A percentile compares a stretch with the other conserved stretches of the same genome.
These are phyloP conservation scores for Melinaea menophilus DNA, from an alignment of 2,888 invertebrate species.

Conservation along the genomic window DNA sequence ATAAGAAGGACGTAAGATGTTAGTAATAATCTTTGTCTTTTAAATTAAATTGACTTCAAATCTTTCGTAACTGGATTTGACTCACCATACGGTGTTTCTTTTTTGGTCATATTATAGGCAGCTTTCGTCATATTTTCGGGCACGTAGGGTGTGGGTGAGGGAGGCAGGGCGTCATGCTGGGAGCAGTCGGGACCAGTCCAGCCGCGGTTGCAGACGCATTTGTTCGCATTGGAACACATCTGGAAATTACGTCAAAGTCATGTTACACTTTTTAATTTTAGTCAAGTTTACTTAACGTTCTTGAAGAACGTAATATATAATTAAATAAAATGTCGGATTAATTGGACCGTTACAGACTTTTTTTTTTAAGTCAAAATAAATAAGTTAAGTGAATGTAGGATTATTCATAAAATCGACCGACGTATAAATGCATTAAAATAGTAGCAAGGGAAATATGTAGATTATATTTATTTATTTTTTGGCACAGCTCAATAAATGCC, in stretches of 20 bases:
- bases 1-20: neutral
- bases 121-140: slow-evolving; percentile 74
- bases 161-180: slow-evolving; percentile 83
- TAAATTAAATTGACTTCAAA: neutral
- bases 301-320: too few species aligned
- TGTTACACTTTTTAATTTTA: neutral
- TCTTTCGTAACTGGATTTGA: slow-evolving; percentile 52
- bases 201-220: slow-evolving; percentile 93
- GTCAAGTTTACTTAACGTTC: too few species aligned
- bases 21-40: neutral
- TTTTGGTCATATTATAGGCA: slow-evolving; percentile 86
- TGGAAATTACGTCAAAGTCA: slow-evolving; percentile 55
- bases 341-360: too few species aligned
- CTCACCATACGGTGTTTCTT: slow-evolving; percentile 97
- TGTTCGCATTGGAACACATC: slow-evolving; percentile 95
- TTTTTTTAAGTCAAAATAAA: too few species aligned
- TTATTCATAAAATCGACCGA: too few species aligned
- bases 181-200: slow-evolving; percentile 95
- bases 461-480: too few species aligned
- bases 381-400: too few species aligned
- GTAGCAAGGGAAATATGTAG: too few species aligned
- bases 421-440: too few species aligned
- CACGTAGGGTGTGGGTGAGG: slow-evolving; percentile 77
- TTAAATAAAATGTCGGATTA: too few species aligned
- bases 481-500: too few species aligned